Evolutionary conservation across 1,140 invertebrate species (phyloP).

Genomic region (Reticulitermes speratus): DNA sequence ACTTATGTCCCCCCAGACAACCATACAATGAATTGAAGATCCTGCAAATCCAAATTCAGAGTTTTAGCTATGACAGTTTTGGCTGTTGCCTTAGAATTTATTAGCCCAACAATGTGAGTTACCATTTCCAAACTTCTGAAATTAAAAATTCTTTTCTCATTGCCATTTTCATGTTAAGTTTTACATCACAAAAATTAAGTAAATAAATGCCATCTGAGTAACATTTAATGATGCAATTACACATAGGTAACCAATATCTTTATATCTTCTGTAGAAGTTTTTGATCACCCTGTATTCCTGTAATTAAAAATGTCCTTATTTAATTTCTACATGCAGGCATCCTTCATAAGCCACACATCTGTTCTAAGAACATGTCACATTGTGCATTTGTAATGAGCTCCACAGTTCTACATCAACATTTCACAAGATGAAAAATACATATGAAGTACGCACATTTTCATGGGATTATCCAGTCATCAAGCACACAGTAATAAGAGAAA

Average conservation of each 20-base stretch:
- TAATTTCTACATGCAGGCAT: not conserved
- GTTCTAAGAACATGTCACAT: not conserved
- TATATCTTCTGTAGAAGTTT: not conserved
- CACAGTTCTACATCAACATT: not conserved
- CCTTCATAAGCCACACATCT: not conserved
- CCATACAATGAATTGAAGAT: no score
- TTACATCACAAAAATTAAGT: not conserved
- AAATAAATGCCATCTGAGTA: not conserved
- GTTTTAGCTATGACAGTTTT: no score
- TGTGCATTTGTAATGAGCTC: not conserved
- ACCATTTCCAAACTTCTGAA: no score
- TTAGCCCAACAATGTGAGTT: no score
- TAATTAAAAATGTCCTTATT: not conserved
- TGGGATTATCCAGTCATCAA: not conserved
- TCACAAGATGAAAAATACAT: not conserved
- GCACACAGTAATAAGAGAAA: not conserved
- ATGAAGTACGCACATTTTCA: not conserved
- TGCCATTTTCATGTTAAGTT: not conserved
- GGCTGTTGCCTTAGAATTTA: no score
- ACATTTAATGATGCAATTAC: not conserved
- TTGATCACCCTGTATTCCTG: constrained; percentile 2
- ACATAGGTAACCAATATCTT: not conserved
- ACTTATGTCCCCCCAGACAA: no score
- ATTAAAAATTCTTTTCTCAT: no score
- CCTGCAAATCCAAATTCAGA: no score